Conservation (phyloP, 2,797 vertebrate genomes). For the Ctenopoma kingsleyae region DNA sequence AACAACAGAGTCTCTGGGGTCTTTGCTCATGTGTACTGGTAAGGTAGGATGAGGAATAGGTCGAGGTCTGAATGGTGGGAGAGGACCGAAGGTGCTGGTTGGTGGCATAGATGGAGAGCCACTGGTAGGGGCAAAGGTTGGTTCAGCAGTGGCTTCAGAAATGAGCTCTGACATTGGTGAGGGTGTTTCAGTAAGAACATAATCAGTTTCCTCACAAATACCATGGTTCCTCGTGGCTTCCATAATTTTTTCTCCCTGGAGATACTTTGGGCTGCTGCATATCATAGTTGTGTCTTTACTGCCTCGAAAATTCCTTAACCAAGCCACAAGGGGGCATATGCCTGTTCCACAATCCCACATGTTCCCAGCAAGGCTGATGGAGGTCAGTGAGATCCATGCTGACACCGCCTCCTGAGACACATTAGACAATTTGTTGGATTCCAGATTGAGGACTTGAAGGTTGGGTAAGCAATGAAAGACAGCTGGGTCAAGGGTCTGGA, state of each 20-base stretch:
- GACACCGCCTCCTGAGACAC: conserved; percentile 96
- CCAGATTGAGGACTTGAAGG: conserved; percentile 96
- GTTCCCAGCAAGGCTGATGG: conserved; percentile 96
- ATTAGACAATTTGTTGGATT: conserved; percentile 98
- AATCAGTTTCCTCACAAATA: conserved; percentile 91
- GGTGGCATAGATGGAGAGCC: conserved; percentile 80
- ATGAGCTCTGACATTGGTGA: conserved; percentile 83
- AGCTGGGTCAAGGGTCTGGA: conserved; percentile 90
- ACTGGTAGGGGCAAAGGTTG: conserved; percentile 75
- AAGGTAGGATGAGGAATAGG: conserved; percentile 89
- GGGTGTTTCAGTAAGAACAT: conserved; percentile 81
- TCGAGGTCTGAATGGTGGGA: conserved; percentile 83
- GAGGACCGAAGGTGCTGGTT: conserved; percentile 84
- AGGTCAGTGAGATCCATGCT: conserved; percentile 95
- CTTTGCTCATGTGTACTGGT: conserved; percentile 83
- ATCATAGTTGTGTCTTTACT: conserved; percentile 98
- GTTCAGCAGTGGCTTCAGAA: conserved; percentile 83
- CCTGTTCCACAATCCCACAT: conserved; percentile 97
- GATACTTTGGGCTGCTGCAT: conserved; percentile 96
- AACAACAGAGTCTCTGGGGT: conserved; percentile 78
- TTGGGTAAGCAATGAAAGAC: conserved; percentile 98
- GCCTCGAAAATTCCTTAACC: conserved; percentile 96
- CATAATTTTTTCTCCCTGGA: conserved; percentile 97
- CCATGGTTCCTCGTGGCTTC: conserved; percentile 93
- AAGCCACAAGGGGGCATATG: conserved; percentile 94